Evolutionary conservation across 1,140 invertebrate species (phyloP).

Genomic region (Heliconius nattereri): DNA sequence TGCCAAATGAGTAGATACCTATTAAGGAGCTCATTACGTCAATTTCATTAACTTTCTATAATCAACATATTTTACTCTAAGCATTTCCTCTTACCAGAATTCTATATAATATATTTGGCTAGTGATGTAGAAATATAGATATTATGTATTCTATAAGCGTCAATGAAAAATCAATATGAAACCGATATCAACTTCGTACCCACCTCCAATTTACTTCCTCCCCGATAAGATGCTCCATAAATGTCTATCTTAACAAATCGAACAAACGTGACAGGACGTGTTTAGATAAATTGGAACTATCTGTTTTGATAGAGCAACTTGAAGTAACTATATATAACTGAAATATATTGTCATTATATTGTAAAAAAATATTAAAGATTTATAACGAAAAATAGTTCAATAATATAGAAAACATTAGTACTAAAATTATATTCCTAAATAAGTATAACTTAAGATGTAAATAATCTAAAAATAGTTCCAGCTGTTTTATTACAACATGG

Average conservation of each 20-base stretch:
- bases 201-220: not conserved
- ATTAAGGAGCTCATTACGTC: too few relatives aligned
- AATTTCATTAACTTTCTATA: not conserved
- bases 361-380: too few relatives aligned
- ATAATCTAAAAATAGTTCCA: too few relatives aligned
- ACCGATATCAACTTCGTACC: not conserved
- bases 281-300: constrained; percentile 4
- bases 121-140: not conserved
- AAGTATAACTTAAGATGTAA: too few relatives aligned
- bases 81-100: not conserved
- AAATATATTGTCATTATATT: too few relatives aligned
- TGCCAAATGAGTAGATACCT: too few relatives aligned
- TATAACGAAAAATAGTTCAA: too few relatives aligned
- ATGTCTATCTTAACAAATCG: constrained; percentile 8
- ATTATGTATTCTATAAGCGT: not conserved
- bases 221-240: constrained; percentile 8
- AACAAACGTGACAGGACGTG: constrained; percentile 4
- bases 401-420: too few relatives aligned
- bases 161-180: constrained; percentile 12
- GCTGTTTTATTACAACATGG: too few relatives aligned
- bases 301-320: not conserved
- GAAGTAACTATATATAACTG: not conserved
- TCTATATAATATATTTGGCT: not conserved
- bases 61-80: not conserved
- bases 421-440: too few relatives aligned